These are phyloP conservation scores for Mormyrops boulengeri DNA, from an alignment of 2,797 vertebrate species.

Conservation along the genomic window DNA sequence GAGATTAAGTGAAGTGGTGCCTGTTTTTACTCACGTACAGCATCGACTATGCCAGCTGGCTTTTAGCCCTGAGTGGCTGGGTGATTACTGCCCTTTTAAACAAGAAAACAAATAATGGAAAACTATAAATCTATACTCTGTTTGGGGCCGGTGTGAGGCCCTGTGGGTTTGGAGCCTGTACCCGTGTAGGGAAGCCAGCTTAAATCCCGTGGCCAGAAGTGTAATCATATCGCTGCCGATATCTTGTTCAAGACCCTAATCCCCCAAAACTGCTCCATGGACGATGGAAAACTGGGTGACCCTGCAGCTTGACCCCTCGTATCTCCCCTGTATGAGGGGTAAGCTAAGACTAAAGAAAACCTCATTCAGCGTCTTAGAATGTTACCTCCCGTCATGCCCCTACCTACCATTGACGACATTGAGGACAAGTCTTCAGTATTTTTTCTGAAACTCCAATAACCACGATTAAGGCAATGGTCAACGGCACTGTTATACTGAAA, in stretches of 20 bases:
- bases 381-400: background rate
- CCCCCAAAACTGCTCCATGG: background rate
- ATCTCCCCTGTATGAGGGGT: background rate
- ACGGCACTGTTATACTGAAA: background rate
- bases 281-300: background rate
- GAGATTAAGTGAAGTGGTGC: background rate
- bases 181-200: background rate
- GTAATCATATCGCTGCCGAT: background rate
- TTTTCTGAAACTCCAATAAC: background rate
- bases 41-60: background rate
- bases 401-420: background rate
- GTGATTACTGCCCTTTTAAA: background rate
- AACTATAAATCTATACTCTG: background rate
- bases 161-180: background rate
- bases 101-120: background rate
- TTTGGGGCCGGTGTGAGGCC: background rate
- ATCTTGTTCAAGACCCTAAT: background rate
- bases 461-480: background rate
- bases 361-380: background rate
- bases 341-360: background rate
- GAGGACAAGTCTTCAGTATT: background rate
- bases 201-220: background rate
- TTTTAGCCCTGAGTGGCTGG: background rate
- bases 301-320: background rate
- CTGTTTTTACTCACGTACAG: background rate